Evolutionary conservation across 1,140 invertebrate species (phyloP), one percentile per base, ranked within the genome.

Genomic region (Parasteatoda tepidariorum): DNA sequence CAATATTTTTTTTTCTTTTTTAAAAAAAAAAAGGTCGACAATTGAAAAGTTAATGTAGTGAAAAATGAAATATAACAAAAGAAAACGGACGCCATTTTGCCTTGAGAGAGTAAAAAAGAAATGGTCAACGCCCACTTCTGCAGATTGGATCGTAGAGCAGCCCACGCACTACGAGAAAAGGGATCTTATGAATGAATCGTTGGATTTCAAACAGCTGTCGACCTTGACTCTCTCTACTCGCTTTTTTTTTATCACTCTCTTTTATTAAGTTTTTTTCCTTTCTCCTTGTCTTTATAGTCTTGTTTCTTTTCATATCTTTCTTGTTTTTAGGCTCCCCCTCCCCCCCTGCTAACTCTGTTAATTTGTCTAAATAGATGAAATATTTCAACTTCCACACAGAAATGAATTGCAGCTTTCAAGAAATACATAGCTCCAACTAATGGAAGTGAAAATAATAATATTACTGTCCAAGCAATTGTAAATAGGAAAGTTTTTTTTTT

Each of bases 131-230:
- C 62, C 62, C 26, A 64, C 62, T 48, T 48, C 38, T 9, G 18
- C 9, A 18, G 38, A 48, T 48, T 48, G 38, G 18, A 48, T 48
- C 38, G 38, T 48, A 48, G 38, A 13, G 15, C 62, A 33, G 26
- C 76, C 76, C 76, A 79, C 76, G 76, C 76, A 48, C 9, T 28
- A 28, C 30, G 33, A 9, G 62, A 61, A 78, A 79, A 66, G 28
- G 61, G 76, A 79, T 79, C 62, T 68, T 41, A 79, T 79, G 76
- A 79, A 78, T 78, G 75, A 62, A 34, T 55, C 9, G 71, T 64
- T 76, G 55, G 73, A 76, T 76, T 68, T 79, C 76, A 55, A 79
- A 68, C 76, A 79, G 76, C 76, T 79, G 76, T 38, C 30, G 76
- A 68, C 76, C 76, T 79, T 79, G 64, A 79, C 76, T 79, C 26